Evolutionary conservation across 2,797 vertebrate genomes (phyloP).

Genomic region (Zalophus californianus): DNA sequence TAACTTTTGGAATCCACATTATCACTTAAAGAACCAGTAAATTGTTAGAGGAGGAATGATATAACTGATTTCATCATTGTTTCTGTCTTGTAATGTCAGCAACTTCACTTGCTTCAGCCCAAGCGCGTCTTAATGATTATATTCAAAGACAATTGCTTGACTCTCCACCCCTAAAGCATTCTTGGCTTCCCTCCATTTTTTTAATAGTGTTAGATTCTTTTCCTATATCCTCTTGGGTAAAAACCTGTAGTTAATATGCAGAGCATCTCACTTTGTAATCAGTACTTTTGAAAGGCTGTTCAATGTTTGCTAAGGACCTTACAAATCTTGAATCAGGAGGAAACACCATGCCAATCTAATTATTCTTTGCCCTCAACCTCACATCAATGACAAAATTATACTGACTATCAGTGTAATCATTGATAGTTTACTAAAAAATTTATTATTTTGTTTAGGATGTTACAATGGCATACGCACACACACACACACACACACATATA

Average conservation of each 20-base stretch:
- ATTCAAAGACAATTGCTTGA: slow-evolving; percentile 67
- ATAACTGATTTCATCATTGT: slow-evolving; percentile 76
- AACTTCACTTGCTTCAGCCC: slow-evolving; percentile 73
- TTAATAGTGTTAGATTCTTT: slow-evolving; percentile 63
- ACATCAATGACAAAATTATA: slow-evolving; percentile 83
- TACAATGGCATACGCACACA: neutral
- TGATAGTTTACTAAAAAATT: neutral
- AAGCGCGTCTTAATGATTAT: slow-evolving; percentile 84
- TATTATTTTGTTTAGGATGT: neutral
- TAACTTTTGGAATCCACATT: neutral
- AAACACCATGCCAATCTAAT: slow-evolving; percentile 80
- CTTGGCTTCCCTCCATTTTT: slow-evolving; percentile 16
- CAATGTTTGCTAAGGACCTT: slow-evolving; percentile 88
- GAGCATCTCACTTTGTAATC: slow-evolving; percentile 88
- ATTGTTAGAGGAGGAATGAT: slow-evolving; percentile 49
- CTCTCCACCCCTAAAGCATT: neutral
- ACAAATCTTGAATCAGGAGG: slow-evolving; percentile 88
- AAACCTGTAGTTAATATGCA: slow-evolving; percentile 90
- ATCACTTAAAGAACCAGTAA: slow-evolving; percentile 63
- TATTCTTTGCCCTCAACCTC: slow-evolving; percentile 71
- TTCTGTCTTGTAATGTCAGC: slow-evolving; percentile 75
- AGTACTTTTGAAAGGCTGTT: slow-evolving; percentile 91
- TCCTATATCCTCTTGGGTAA: slow-evolving; percentile 82
- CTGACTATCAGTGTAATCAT: neutral
- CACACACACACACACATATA: neutral